Percentiles rank a stretch among this genome's conserved stretches.
Conservation (phyloP, 2,113 vertebrate species). For the Cisticola juncidis region DNA sequence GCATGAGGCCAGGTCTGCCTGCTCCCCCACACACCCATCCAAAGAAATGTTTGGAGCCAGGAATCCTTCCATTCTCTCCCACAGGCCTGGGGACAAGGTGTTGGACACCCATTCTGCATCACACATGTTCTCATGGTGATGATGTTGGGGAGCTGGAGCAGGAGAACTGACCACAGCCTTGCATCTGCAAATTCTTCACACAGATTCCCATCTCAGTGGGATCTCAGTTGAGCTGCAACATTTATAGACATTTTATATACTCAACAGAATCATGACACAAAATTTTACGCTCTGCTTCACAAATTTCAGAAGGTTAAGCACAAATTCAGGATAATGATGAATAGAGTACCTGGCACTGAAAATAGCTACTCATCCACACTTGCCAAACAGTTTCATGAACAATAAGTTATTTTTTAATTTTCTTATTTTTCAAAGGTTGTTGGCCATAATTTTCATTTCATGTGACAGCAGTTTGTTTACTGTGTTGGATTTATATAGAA, state of each 20-base stretch:
- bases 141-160: background rate
- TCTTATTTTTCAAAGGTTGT: background rate
- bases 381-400: background rate
- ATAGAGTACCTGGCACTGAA: background rate
- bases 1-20: background rate
- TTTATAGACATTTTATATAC: background rate
- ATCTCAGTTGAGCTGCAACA: background rate
- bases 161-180: background rate
- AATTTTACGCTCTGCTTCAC: background rate
- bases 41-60: background rate
- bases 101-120: fast-evolving
- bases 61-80: background rate
- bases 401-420: background rate
- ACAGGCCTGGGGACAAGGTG: background rate
- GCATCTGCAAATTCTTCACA: background rate
- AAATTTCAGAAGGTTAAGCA: background rate
- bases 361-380: background rate
- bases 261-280: background rate
- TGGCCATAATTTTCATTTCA: background rate
- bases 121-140: background rate
- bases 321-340: background rate
- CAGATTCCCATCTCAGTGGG: background rate
- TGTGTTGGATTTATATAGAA: background rate
- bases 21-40: fast-evolving
- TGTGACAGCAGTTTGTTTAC: background rate